phyloP scores from a whole-genome alignment of 2,797 vertebrate genomes.

The Pseudopleuronectes americanus region DNA sequence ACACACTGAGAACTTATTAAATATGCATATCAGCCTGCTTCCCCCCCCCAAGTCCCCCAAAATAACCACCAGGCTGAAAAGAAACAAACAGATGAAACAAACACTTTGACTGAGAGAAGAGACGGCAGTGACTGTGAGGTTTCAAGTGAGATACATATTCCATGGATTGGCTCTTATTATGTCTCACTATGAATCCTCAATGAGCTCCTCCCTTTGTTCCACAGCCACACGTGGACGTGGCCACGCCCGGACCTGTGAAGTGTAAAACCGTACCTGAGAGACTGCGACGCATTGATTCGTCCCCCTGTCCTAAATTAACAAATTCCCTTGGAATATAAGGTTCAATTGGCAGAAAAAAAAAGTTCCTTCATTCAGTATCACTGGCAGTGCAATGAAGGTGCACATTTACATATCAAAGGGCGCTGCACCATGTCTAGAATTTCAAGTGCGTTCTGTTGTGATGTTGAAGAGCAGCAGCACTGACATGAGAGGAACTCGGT shows the following conservation, averaged over 20 bases:
- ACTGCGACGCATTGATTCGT: slow-evolving; percentile 65
- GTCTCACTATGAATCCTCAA: slow-evolving; percentile 19
- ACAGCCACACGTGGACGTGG: background rate
- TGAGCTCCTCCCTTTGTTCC: slow-evolving; percentile 29
- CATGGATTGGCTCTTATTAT: slow-evolving; percentile 23
- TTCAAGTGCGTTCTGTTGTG: slow-evolving; percentile 83
- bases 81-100: slow-evolving; percentile 39
- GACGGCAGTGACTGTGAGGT: background rate
- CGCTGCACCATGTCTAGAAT: slow-evolving; percentile 77
- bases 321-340: slow-evolving; percentile 67
- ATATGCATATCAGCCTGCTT: slow-evolving; percentile 72
- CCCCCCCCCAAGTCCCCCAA: slow-evolving; percentile 48
- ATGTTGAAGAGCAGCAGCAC: slow-evolving; percentile 80
- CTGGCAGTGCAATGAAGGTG: slow-evolving; percentile 83
- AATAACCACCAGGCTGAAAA: slow-evolving; percentile 56
- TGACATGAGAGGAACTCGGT: slow-evolving; percentile 77
- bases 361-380: slow-evolving; percentile 77
- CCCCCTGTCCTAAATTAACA: slow-evolving; percentile 62
- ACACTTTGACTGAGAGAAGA: slow-evolving; percentile 26
- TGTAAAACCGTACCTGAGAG: slow-evolving; percentile 48
- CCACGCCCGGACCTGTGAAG: slow-evolving; percentile 24
- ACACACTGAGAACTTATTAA: slow-evolving; percentile 69
- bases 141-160: slow-evolving; percentile 34
- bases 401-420: slow-evolving; percentile 88
- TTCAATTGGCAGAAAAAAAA: slow-evolving; percentile 61